Evolutionary conservation across 1,140 invertebrate genomes (phyloP), one percentile per base, ranked within the genome.

Genomic region (Zaprionus davidi): DNA sequence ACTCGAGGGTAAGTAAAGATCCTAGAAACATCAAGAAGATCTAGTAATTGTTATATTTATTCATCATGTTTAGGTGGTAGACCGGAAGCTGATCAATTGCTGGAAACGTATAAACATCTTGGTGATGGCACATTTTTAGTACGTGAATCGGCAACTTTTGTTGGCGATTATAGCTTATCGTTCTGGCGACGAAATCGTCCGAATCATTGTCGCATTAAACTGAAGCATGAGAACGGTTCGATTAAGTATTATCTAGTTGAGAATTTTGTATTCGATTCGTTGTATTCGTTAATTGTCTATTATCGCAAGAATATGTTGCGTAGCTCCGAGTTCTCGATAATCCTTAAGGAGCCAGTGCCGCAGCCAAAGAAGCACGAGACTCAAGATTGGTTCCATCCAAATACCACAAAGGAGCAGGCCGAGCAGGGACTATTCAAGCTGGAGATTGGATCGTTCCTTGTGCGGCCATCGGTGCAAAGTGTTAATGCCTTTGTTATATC

Each of bases 121-220:
- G 98, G 98, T 2, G 98, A 99, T 93, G 98, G 98, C 1, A 98
- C 98, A 3, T 99, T 99, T 93, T 94, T 99, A 15, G 98, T 99
- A 0, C 93, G 98, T 69, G 97, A 98, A 78, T 98, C 98, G 92
- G 98, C 98, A 31, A 99, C 98, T 0, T 99, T 99, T 93, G 97
- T 99, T 20, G 98, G 98, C 0, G 98, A 99, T 93, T 99, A 98
- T 92, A 98, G 98, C 66, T 93, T 99, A 3, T 99, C 98, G 0
- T 99, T 99, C 93, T 99, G 97, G 97, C 94, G 97, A 12, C 95
- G 97, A 88, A 96, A 96, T 20, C 96, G 96, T 91, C 97, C 97
- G 0, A 98, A 98, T 93, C 98, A 99, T 93, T 99, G 98, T 92
- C 92, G 98, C 49, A 99, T 99, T 69, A 96, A 97, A 85, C 94